Evolutionary conservation across 64 coral and sea anemone genomes (phyloP).

Genomic region (Stichodactyla helianthus): DNA sequence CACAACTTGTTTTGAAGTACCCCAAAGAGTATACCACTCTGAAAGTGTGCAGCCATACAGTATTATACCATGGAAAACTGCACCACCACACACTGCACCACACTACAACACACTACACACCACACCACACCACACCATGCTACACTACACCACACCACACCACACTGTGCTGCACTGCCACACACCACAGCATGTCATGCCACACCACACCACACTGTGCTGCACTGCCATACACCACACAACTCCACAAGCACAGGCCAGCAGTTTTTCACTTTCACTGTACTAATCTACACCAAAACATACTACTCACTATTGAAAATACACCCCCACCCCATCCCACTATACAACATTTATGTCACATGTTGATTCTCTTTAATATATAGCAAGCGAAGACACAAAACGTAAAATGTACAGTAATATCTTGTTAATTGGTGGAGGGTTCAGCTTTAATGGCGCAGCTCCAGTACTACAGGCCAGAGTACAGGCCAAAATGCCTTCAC

Average conservation of each 20-base stretch:
- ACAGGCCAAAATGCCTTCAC: slow-evolving; percentile 68
- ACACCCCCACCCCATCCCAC: too few relatives aligned
- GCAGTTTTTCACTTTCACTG: too few relatives aligned
- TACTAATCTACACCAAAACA: too few relatives aligned
- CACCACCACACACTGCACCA: too few relatives aligned
- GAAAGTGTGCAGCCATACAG: too few relatives aligned
- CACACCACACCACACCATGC: background rate
- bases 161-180: background rate
- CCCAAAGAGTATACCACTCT: too few relatives aligned
- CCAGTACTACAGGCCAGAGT: slow-evolving; percentile 66
- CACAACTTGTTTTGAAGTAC: too few relatives aligned
- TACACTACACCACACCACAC: background rate
- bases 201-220: background rate
- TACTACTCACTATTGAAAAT: too few relatives aligned
- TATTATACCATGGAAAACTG: too few relatives aligned
- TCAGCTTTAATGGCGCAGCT: slow-evolving; percentile 83
- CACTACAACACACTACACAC: background rate
- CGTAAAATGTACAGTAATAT: slow-evolving; percentile 89
- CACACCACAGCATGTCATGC: background rate
- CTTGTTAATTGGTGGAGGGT: slow-evolving; percentile 83
- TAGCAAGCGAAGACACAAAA: slow-evolving; percentile 90
- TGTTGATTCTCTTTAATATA: background rate
- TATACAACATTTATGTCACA: background rate
- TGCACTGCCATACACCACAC: background rate
- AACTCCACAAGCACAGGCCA: background rate